Base-by-base conservation (phyloP, 2,888 invertebrate genomes). In the Gisinianus flammeolus region DNA sequence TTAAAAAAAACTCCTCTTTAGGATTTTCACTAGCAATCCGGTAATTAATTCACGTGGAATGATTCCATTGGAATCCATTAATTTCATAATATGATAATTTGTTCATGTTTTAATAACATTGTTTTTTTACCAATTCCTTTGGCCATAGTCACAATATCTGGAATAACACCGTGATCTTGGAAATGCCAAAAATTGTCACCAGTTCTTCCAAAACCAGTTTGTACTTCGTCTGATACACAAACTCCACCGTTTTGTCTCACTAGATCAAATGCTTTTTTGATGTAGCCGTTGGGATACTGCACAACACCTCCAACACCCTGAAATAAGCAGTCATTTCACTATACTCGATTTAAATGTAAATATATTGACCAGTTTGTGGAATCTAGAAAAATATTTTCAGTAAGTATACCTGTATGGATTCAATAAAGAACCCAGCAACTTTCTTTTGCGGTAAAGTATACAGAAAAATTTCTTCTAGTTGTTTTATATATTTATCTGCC, bases 111-210 rank as follows among this genome's bases (percentile, higher is more conserved):
- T n/a, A n/a, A n/a, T n/a, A n/a, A n/a, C n/a, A n/a, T n/a, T n/a
- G n/a, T n/a, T n/a, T n/a, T n/a, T n/a, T n/a, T n/a, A n/a, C n/a
- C n/a, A n/a, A n/a, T n/a, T n/a, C n/a, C n/a, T n/a, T n/a, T 97
- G 0, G 97, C 97, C 93, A 96, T 92, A 0, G 97, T 96, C 0
- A 97, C 96, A 84, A 98, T 97, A 87, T 98, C 98, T 0, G 98
- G 98, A 28, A 90, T 82, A 8, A 96, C 91, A 4, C 89, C 94
- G 86, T 98, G 97, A 22, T 90, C 89, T 87, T 98, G 91, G 86
- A 98, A 98, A n/a, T 97, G 97, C 98, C 98, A 98, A 88, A 93
- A 98, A 85, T 94, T 91, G 70, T 94, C 94, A 0, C 98, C 98
- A 0, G 96, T 94, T 79, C 98, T 90, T 0, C 96, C 98, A 86